Conservation (phyloP, 1,140 invertebrate genomes). For the Trialeurodes vaporariorum region DNA sequence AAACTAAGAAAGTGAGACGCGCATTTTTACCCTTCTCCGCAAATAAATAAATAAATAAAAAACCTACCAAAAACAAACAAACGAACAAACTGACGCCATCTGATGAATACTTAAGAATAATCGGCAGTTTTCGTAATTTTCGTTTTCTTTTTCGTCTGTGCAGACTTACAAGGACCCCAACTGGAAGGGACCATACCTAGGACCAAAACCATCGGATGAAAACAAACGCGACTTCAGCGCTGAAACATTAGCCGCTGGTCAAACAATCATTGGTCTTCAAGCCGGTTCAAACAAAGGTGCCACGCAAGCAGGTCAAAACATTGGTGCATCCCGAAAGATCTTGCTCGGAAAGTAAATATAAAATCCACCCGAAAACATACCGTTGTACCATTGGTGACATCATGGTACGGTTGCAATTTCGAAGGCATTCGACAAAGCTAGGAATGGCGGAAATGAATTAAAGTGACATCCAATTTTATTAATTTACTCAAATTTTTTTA, state of each 20-base stretch:
- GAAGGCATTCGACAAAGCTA: too few relatives aligned
- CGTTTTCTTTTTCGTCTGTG: too few relatives aligned
- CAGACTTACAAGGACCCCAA: constrained; percentile 82
- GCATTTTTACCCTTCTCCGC: too few relatives aligned
- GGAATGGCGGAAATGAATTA: too few relatives aligned
- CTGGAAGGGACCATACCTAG: constrained; percentile 77
- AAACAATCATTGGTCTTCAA: constrained; percentile 84
- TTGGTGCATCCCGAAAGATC: constrained; percentile 84
- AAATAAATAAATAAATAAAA: too few relatives aligned
- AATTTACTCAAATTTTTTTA: background rate
- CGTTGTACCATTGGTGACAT: too few relatives aligned
- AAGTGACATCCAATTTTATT: background rate
- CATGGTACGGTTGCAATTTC: too few relatives aligned
- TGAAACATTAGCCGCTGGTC: constrained; percentile 78
- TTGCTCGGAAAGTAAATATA: constrained; percentile 65
- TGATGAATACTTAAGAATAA: too few relatives aligned
- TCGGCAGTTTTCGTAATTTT: too few relatives aligned
- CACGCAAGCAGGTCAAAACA: constrained; percentile 80
- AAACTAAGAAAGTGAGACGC: too few relatives aligned
- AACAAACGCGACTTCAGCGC: constrained; percentile 85
- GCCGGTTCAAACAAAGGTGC: constrained; percentile 94
- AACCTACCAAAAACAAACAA: too few relatives aligned
- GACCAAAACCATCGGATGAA: constrained; percentile 81
- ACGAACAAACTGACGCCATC: too few relatives aligned
- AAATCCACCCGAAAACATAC: constrained; percentile 8